These are phyloP conservation scores for Aphelocoma coerulescens DNA, from an alignment of 2,113 vertebrate genomes.

Conservation along the genomic window DNA sequence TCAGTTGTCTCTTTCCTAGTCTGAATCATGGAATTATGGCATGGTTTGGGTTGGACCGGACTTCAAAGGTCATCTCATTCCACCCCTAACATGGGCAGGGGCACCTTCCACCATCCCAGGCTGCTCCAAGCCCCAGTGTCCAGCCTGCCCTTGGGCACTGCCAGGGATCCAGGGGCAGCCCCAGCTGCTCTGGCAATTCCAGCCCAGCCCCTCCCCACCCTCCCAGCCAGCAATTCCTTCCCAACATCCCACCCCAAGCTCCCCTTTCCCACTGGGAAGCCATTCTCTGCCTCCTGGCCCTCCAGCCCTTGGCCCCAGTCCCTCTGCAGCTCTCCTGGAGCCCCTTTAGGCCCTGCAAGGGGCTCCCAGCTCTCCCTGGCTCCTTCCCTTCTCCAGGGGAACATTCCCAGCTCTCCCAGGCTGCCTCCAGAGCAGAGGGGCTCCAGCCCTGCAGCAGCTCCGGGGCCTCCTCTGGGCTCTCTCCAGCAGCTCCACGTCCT, in stretches of 20 bases:
- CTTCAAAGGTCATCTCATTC: fast-evolving
- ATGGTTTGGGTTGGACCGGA: not conserved
- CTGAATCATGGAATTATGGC: fast-evolving
- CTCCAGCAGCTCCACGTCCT: not conserved
- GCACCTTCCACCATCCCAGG: fast-evolving
- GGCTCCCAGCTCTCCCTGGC: not conserved
- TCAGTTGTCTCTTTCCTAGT: not conserved
- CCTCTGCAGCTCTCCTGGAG: not conserved
- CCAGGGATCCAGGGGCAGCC: not conserved
- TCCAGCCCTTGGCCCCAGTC: not conserved
- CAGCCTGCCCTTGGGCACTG: not conserved
- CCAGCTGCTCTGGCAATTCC: not conserved
- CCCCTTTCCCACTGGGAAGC: no score
- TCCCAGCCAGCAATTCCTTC: not conserved
- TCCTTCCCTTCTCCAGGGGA: not conserved
- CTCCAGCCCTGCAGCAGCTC: not conserved
- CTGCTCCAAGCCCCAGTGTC: not conserved
- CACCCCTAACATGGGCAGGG: not conserved
- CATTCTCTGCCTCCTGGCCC: no score
- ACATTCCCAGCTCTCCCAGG: not conserved
- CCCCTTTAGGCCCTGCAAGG: not conserved
- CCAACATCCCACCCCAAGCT: no score
- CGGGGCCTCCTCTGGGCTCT: not conserved
- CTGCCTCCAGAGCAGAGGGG: not conserved
- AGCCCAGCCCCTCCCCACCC: no score